Base-by-base conservation (phyloP, 2,113 vertebrate species). In the Bagarius yarrelli region DNA sequence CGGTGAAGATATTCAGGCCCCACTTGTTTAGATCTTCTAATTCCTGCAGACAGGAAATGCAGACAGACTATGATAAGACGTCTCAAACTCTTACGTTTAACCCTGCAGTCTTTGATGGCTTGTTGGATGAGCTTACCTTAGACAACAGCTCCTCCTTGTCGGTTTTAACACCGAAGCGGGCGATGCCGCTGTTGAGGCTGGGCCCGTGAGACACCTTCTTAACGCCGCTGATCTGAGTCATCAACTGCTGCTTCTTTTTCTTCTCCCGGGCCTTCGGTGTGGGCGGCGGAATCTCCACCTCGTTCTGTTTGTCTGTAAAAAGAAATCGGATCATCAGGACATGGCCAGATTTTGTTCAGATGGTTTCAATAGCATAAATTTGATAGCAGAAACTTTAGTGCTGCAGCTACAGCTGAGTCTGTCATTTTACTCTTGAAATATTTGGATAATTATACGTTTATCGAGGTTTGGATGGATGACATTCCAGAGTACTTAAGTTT, bases 141-240 rank as follows among this genome's bases (percentile, higher is more conserved):
- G 98, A 96, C 86, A 99, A 92, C 79, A 96, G 91, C 78, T 99
- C 98, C 89, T 99, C 98, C 75, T 96, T 95, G 72, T 98, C 96
- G 0, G 98, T 99, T 88, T 96, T 98, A 88, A 99, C 96, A 0
- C 97, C 98, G 0, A 98, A 99, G 23, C 98, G 94, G 0, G 96
- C 94, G 87, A 98, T 95, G 91, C 95, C 96, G 83, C 95, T 96
- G 88, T 95, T 95, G 82, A 98, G 89, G 82, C 95, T 97, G 0
- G 97, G 95, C 4, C 95, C 97, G 0, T 99, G 97, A 88, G 95
- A 96, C 52, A 99, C 88, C 89, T 98, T 98, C 88, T 97, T 99
- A 81, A 99, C 97, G 3, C 97, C 98, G 0, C 96, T 99, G 87
- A 99, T 99, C 92, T 99, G 97, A 0, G 97, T 98, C 98, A 99